phyloP scores from a whole-genome alignment of 2,888 invertebrate species.

The Oligia latruncula region DNA sequence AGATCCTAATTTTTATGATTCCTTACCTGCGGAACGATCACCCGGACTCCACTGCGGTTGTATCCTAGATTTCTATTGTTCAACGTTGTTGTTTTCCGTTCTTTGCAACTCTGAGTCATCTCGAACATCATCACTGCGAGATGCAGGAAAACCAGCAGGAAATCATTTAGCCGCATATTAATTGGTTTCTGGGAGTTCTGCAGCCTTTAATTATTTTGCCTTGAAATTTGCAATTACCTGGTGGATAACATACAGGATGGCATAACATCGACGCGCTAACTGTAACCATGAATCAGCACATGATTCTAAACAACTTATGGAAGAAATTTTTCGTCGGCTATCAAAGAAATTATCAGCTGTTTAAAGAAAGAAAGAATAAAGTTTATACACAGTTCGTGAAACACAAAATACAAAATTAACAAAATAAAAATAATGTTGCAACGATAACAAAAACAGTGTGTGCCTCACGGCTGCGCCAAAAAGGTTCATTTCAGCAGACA shows the following conservation, averaged over 20 bases:
- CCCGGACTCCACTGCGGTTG: background rate
- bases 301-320: too few relatives aligned
- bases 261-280: background rate
- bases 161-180: constrained; percentile 74
- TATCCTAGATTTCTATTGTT: constrained; percentile 14
- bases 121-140: constrained; percentile 75
- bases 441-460: too few relatives aligned
- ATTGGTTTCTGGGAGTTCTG: background rate
- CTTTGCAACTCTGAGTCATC: constrained; percentile 62
- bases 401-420: too few relatives aligned
- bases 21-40: constrained; percentile 27
- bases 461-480: too few relatives aligned
- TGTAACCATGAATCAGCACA: too few relatives aligned
- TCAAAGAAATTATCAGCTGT: too few relatives aligned
- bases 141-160: constrained; percentile 78
- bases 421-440: too few relatives aligned
- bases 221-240: background rate
- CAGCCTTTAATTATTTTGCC: background rate
- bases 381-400: too few relatives aligned
- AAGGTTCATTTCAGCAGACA: too few relatives aligned
- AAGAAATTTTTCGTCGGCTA: too few relatives aligned
- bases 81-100: background rate
- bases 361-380: too few relatives aligned
- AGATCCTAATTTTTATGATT: too few relatives aligned
- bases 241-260: background rate